These are phyloP conservation scores for Anguilla japonica DNA, from an alignment of 2,113 vertebrate genomes.

Conservation along the genomic window DNA sequence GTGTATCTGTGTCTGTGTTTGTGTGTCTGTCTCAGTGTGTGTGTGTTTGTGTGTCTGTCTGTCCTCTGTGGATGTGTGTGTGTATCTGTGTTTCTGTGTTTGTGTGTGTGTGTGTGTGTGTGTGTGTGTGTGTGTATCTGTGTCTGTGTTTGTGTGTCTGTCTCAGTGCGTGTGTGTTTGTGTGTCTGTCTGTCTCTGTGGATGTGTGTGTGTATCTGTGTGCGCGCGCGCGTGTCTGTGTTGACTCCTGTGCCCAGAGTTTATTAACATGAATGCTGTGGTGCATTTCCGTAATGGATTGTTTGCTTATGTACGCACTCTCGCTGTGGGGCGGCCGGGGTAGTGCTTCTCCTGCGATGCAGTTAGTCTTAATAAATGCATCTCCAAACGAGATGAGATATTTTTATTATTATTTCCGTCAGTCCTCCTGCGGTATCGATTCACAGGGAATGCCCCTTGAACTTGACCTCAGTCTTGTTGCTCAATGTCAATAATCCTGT, in stretches of 20 bases:
- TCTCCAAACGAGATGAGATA: constrained; percentile 57
- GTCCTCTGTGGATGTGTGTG: background rate
- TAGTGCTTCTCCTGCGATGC: constrained; percentile 40
- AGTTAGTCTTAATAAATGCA: constrained; percentile 54
- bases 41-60: too few relatives aligned
- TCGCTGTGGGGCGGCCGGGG: constrained; percentile 34
- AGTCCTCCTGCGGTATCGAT: constrained; percentile 46
- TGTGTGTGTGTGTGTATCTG: too few relatives aligned
- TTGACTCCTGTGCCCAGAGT: constrained; percentile 21
- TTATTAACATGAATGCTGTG: constrained; percentile 36
- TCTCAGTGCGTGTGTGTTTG: background rate
- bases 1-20: background rate
- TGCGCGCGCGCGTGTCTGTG: background rate
- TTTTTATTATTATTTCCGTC: constrained; percentile 43
- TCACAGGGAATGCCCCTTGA: constrained; percentile 46
- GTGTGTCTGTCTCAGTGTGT: background rate
- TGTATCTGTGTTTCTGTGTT: background rate
- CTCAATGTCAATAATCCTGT: constrained; percentile 51
- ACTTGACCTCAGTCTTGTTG: constrained; percentile 50
- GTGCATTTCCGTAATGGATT: constrained; percentile 49
- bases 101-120: too few relatives aligned
- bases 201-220: background rate
- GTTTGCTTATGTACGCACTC: constrained; percentile 39
- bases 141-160: too few relatives aligned
- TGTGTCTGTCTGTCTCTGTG: background rate